Conservation (phyloP, 1,140 invertebrate genomes). For the Drosophila nikananu region DNA sequence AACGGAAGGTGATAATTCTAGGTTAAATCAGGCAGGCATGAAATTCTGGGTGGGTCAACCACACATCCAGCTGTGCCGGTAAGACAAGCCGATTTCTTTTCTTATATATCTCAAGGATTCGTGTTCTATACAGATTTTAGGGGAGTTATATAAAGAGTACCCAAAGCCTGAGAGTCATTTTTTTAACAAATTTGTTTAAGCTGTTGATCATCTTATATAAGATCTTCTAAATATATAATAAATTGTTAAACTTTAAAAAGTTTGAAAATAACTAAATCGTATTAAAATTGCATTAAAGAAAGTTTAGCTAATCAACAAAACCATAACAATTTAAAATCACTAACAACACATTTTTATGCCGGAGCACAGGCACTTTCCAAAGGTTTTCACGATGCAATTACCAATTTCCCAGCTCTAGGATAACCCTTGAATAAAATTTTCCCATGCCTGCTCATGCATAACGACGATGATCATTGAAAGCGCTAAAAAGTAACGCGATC, state of each 20-base stretch:
- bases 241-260: too few species aligned
- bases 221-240: too few species aligned
- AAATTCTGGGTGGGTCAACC: constrained; percentile 44
- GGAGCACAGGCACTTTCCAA: background rate
- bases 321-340: background rate
- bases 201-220: too few species aligned
- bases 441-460: constrained; percentile 74
- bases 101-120: background rate
- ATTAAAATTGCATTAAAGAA: background rate
- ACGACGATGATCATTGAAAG: constrained; percentile 31
- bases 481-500: constrained; percentile 45
- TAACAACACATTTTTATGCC: background rate
- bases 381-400: constrained; percentile 16
- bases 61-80: constrained; percentile 27
- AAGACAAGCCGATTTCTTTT: background rate
- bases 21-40: constrained; percentile 33
- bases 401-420: constrained; percentile 1
- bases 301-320: background rate
- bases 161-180: too few species aligned
- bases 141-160: background rate
- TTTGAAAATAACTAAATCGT: background rate
- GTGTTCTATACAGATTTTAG: background rate
- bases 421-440: constrained; percentile 50
- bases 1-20: constrained; percentile 39
- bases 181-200: too few species aligned